Evolutionary conservation across 2,888 invertebrate species (phyloP), one percentile per base, ranked within the genome.

Genomic region (Microplitis deprimator): DNA sequence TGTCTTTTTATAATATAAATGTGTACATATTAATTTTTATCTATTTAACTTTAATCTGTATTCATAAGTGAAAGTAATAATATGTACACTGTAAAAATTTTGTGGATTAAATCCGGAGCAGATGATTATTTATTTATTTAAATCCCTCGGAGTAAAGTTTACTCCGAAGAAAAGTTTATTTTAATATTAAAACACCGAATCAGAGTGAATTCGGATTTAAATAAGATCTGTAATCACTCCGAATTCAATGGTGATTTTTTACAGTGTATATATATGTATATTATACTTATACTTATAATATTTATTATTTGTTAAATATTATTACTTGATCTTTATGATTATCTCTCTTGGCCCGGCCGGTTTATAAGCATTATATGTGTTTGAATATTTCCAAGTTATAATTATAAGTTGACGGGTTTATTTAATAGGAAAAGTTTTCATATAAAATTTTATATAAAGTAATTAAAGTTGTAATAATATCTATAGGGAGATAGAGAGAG

Each of bases 311-410:
- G 5, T 38, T 68, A 68, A 40, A 17, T 69, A 50, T 69, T 59
- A 59, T 17, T 65, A 73, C 17, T 73, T 68, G n/a, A 68, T 20
- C n/a, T 68, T 40, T 61, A 20, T 10, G 17, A 65, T 74, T 39
- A 71, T 76, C 64, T 76, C 73, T 75, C 16, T 77, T 73, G 79
- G 73, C 70, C 77, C 76, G 76, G 75, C 65, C 67, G 76, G 71
- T 76, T 69, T 40, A 50, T 40, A 59, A 69, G 59, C 60, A 62
- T 13, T 41, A 64, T 69, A 75, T 69, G 67, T 38, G 29, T 38
- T 64, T 41, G 73, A 73, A 20, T n/a, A 38, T 73, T 62, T 17
- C 62, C 64, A 64, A 17, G 20, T 64, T 64, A 6, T 20, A 64
- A 64, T 64, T 20, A 10, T 64, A 20, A 64, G 8, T 17, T 6